Base-by-base conservation (phyloP, 1,140 invertebrate genomes). In the Drosophila ohnishii region DNA sequence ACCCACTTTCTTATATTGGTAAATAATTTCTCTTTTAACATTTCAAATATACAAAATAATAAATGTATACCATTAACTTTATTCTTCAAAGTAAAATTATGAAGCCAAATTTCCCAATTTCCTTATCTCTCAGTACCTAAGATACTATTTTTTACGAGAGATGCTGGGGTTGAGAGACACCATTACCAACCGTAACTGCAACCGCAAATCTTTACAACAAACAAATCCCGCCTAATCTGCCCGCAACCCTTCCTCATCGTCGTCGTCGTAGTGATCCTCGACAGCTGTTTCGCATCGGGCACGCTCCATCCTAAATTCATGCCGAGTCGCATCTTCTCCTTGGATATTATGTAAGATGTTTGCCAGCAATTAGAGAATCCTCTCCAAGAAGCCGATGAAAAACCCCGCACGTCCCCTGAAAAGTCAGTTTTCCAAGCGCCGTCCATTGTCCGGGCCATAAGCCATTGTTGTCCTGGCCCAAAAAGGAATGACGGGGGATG, bases 371-470 rank as follows among this genome's bases (percentile, higher is more conserved):
- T 86, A 81, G 73, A 78, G 70, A 65, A 69, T 67, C 48, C 67
- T 64, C 65, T 53, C 19, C 34, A 77, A 77, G 60, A 66, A 72
- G 51, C 51, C 50, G 34, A 50, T 50, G 61, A 35, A 69, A 63
- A 67, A 78, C 78, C 47, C 63, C 64, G 80, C 62, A 63, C 61
- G 65, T 86, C 66, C 83, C 84, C 72, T 70, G 50, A 32, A 83
- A 87, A 86, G 79, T 85, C 82, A 85, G 65, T 78, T 65, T 58
- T 82, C 32, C 56, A 83, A 88, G 83, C 79, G 84, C 83, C 83
- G 67, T 72, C 74, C 58, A 69, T 79, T 82, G 57, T 81, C 55
- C 47, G 50, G 58, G 48, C 63, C 51, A 13, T 66, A 59, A 40
- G 56, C 35, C 51, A 87, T 88, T 87, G 79, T 87, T 79, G 40